Percentiles rank a stretch among this genome's conserved stretches.
Evolutionary conservation across 2,797 vertebrate species (phyloP).

Genomic region (Phoxinus dragarum): DNA sequence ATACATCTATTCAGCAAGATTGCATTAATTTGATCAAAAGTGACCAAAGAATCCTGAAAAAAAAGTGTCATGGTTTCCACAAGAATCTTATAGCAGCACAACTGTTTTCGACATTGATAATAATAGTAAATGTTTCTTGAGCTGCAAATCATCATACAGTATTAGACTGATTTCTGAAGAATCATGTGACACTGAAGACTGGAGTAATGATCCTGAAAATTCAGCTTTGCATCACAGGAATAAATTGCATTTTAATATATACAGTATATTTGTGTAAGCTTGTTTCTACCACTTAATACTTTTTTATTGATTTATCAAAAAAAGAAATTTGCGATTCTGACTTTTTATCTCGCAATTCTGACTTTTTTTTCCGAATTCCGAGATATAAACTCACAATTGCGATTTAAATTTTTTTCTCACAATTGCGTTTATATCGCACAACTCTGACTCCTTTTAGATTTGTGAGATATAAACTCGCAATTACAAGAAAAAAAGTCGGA

Average conservation of each 20-base stretch:
- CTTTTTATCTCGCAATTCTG: neutral
- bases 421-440: neutral
- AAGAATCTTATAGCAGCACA: neutral
- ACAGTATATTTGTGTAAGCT: neutral
- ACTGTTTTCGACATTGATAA: neutral
- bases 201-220: neutral
- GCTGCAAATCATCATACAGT: neutral
- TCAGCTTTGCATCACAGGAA: neutral
- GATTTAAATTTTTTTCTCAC: too few relatives aligned
- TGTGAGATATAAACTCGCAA: neutral
- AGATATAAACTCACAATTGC: too few relatives aligned
- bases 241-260: neutral
- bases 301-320: too few relatives aligned
- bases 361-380: neutral
- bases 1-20: neutral
- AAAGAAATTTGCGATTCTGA: too few relatives aligned
- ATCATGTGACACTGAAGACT: neutral
- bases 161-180: neutral
- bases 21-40: neutral
- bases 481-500: neutral
- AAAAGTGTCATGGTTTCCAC: neutral
- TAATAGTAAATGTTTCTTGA: neutral
- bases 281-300: too few relatives aligned
- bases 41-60: neutral
- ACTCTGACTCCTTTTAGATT: too few relatives aligned